These are phyloP conservation scores for Haliclona indistincta DNA, from an alignment of 37 sponge, comb jelly and placozoan genomes.

Conservation along the genomic window DNA sequence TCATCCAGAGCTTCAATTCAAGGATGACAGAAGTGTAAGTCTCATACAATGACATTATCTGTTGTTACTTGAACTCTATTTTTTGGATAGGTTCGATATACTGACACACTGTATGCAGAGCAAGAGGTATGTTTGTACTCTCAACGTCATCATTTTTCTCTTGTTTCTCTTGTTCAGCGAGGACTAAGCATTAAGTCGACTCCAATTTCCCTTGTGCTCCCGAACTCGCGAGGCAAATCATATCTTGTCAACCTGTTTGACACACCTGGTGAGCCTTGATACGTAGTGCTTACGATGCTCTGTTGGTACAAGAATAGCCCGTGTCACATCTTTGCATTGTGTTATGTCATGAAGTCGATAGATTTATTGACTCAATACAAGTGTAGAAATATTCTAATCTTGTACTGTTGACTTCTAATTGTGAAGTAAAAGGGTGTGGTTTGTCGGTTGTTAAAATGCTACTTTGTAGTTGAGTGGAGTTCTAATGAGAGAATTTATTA, in stretches of 20 bases:
- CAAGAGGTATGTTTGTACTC: slow-evolving; percentile 81
- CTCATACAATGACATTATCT: not conserved
- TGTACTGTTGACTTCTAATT: too few species aligned
- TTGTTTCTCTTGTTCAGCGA: slow-evolving; percentile 39
- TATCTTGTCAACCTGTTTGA: slow-evolving; percentile 92
- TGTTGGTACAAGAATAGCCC: too few species aligned
- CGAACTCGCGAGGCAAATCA: slow-evolving; percentile 83
- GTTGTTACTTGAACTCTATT: not conserved
- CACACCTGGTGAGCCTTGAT: too few species aligned
- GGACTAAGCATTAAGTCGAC: slow-evolving; percentile 91
- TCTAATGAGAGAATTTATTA: too few species aligned
- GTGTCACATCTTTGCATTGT: too few species aligned
- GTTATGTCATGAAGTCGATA: too few species aligned
- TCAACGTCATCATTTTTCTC: not conserved
- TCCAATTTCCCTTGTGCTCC: slow-evolving; percentile 79
- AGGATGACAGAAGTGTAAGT: slow-evolving; percentile 67
- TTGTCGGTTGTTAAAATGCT: too few species aligned
- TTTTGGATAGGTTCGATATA: slow-evolving; percentile 77
- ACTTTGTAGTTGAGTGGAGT: too few species aligned
- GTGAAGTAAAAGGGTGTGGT: too few species aligned
- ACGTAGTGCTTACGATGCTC: too few species aligned
- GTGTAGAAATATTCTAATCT: too few species aligned
- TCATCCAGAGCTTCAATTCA: slow-evolving; percentile 76
- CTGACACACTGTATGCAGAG: slow-evolving; percentile 93
- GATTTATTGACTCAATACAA: too few species aligned